phyloP scores from a whole-genome alignment of 2,888 invertebrate species.

The Clitarchus hookeri region DNA sequence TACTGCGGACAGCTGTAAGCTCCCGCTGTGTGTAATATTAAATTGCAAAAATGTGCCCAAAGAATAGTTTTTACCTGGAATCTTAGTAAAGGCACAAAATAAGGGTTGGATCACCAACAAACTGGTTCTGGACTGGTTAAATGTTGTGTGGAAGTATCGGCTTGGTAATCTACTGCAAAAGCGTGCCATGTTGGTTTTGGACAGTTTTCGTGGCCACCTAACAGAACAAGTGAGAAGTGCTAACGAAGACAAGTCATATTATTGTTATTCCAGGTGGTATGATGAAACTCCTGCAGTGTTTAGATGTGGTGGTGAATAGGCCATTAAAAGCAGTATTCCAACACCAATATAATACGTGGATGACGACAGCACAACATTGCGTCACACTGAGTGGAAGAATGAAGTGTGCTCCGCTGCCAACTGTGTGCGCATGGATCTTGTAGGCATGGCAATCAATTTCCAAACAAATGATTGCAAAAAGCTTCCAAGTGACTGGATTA shows the following conservation, averaged over 20 bases:
- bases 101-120: background rate
- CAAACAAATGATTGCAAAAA: background rate
- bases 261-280: too few relatives aligned
- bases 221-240: background rate
- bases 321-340: background rate
- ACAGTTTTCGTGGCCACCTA: background rate
- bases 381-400: background rate
- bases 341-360: background rate
- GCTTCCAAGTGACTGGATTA: background rate
- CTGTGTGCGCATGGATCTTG: background rate
- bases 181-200: background rate
- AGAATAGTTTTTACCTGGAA: background rate
- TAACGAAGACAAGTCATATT: background rate
- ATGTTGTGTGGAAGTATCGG: background rate
- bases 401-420: background rate
- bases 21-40: background rate
- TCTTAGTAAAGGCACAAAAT: background rate
- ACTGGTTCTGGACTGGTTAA: background rate
- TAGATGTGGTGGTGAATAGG: background rate
- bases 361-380: background rate
- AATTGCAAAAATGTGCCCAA: background rate
- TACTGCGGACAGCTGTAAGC: background rate
- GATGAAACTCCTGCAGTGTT: background rate
- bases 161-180: background rate
- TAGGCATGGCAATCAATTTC: background rate